Evolutionary conservation across 2,888 invertebrate genomes (phyloP).

Genomic region (Melinaea marsaeus): DNA sequence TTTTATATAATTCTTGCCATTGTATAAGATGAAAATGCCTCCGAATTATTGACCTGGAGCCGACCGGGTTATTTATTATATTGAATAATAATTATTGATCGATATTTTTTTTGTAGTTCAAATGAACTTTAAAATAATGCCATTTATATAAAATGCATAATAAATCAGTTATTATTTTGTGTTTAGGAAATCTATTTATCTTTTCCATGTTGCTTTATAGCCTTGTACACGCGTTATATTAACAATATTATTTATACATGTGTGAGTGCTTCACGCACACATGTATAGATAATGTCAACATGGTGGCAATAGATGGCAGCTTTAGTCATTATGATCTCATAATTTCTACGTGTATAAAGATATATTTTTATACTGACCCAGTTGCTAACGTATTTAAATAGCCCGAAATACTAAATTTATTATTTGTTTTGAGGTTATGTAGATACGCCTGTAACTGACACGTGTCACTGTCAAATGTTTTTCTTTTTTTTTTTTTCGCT

Average conservation of each 20-base stretch:
- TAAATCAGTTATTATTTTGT: slow-evolving; percentile 20
- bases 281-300: slow-evolving; percentile 30
- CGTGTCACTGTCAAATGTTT: slow-evolving; percentile 15
- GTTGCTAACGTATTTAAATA: slow-evolving; percentile 13
- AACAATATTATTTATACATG: slow-evolving; percentile 13
- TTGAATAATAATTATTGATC: slow-evolving; percentile 21
- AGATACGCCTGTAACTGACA: slow-evolving; percentile 14
- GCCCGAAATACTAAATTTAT: slow-evolving; percentile 10
- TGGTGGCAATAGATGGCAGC: slow-evolving; percentile 56
- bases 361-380: slow-evolving; percentile 13
- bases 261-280: slow-evolving; percentile 9
- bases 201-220: slow-evolving; percentile 27
- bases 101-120: slow-evolving; percentile 23
- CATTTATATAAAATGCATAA: slow-evolving; percentile 33
- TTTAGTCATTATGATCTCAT: slow-evolving; percentile 45
- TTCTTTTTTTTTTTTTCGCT: slow-evolving; percentile 10
- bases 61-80: slow-evolving; percentile 15
- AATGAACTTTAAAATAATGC: slow-evolving; percentile 34
- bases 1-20: slow-evolving; percentile 51
- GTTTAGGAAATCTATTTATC: slow-evolving; percentile 26
- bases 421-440: slow-evolving; percentile 9
- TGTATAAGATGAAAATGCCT: slow-evolving; percentile 24
- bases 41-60: slow-evolving; percentile 16
- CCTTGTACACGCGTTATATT: slow-evolving; percentile 30
- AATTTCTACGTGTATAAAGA: slow-evolving; percentile 25